A percentile compares a stretch with the other conserved stretches of the same genome.
Evolutionary conservation across 2,113 vertebrate species (phyloP).

Genomic region (Sigmodon hispidus): DNA sequence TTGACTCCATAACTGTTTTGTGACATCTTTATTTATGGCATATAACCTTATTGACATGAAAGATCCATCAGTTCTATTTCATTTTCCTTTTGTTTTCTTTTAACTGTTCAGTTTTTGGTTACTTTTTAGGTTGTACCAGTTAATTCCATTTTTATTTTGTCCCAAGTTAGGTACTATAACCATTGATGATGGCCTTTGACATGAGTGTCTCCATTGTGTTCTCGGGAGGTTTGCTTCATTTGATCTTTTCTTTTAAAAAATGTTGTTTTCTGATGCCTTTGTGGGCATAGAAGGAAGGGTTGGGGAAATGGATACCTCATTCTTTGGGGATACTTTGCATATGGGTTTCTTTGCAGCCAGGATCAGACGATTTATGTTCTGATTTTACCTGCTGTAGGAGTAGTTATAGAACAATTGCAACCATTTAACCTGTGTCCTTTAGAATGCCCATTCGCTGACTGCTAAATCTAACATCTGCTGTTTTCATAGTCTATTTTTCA

Average conservation of each 20-base stretch:
- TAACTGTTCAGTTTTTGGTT: neutral
- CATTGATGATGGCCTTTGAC: conserved; percentile 23
- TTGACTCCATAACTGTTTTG: neutral
- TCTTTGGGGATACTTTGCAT: conserved; percentile 39
- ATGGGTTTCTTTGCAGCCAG: conserved; percentile 51
- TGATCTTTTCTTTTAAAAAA: conserved; percentile 60
- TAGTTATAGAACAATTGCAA: conserved; percentile 55
- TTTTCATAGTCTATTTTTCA: conserved; percentile 55
- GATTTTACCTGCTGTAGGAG: conserved; percentile 11
- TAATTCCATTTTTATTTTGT: conserved; percentile 22
- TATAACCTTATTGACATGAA: neutral
- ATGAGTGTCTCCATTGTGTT: conserved; percentile 52
- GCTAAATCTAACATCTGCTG: conserved; percentile 40
- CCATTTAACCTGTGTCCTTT: conserved; percentile 12
- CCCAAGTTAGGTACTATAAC: conserved; percentile 29
- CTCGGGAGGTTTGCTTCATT: conserved; percentile 52
- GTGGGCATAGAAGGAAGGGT: neutral
- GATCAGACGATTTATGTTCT: conserved; percentile 63
- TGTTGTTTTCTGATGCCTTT: conserved; percentile 61
- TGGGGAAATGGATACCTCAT: conserved; percentile 31
- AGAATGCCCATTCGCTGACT: conserved; percentile 23
- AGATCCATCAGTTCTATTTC: neutral
- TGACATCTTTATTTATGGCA: neutral
- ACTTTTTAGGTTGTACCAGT: conserved; percentile 1
- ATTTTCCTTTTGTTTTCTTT: neutral